phyloP scores from a whole-genome alignment of 2,113 vertebrate species.

The Myodes glareolus region DNA sequence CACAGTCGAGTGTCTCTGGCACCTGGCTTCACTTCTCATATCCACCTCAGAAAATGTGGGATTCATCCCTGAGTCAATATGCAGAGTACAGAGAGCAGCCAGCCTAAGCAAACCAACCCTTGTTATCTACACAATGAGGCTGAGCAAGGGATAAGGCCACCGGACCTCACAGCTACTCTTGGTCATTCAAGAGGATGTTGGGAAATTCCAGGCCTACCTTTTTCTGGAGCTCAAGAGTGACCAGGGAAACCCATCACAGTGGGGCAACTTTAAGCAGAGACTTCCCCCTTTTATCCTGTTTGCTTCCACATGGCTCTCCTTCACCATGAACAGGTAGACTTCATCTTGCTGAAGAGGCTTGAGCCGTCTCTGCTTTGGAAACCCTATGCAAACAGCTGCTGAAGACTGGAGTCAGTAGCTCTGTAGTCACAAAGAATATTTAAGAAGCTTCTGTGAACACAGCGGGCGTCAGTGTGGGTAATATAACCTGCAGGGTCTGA shows the following conservation, averaged over 20 bases:
- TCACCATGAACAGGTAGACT: background rate
- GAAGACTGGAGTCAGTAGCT: background rate
- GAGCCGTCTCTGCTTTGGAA: constrained; percentile 30
- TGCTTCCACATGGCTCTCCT: background rate
- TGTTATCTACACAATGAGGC: no score
- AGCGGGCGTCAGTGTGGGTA: background rate
- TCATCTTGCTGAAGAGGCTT: background rate
- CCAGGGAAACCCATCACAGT: background rate
- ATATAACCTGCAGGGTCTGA: background rate
- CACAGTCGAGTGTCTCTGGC: background rate
- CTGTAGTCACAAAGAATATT: background rate
- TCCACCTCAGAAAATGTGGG: background rate
- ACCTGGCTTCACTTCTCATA: background rate
- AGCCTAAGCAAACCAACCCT: background rate
- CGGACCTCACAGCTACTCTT: background rate
- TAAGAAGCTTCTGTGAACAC: constrained; percentile 35
- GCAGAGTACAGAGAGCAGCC: background rate
- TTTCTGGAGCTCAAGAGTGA: background rate
- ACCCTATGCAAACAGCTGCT: background rate
- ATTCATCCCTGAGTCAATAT: background rate
- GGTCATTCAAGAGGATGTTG: background rate
- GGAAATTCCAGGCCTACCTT: background rate
- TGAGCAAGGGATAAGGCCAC: background rate
- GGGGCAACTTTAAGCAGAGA: background rate
- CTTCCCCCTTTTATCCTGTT: background rate